These are phyloP conservation scores for Lampris megalopsis DNA, from an alignment of 2,113 vertebrate genomes.

Conservation along the genomic window DNA sequence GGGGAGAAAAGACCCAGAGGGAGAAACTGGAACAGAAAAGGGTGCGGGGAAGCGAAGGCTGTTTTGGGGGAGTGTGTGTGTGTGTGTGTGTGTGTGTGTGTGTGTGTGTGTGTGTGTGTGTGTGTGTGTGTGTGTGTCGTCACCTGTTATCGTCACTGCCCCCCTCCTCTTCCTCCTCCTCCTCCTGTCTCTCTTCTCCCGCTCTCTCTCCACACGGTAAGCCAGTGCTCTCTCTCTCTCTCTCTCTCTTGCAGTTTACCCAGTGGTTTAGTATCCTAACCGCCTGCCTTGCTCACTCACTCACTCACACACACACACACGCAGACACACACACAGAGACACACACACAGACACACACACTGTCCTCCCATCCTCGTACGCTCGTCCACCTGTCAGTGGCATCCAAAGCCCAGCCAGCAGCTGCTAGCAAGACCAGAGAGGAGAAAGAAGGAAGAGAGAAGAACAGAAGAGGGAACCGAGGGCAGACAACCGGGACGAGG, in stretches of 20 bases:
- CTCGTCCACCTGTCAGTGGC: no score
- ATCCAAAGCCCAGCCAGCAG: constrained; percentile 3
- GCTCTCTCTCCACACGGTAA: constrained; percentile 47
- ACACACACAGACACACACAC: constrained; percentile 45
- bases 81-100: constrained; percentile 15
- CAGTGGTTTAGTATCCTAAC: constrained; percentile 58
- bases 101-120: constrained; percentile 19
- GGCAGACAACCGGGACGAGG: constrained; percentile 41
- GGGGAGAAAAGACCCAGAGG: background rate
- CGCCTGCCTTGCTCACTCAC: constrained; percentile 22
- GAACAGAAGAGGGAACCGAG: constrained; percentile 9
- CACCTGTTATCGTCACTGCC: constrained; percentile 62
- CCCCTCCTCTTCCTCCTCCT: constrained; percentile 34
- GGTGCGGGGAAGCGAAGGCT: background rate
- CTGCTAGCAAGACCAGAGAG: constrained; percentile 23
- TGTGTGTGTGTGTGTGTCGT: constrained; percentile 46
- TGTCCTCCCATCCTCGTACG: constrained; percentile 28
- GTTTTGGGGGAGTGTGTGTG: background rate
- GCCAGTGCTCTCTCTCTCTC: constrained; percentile 36
- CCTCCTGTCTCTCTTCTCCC: constrained; percentile 56
- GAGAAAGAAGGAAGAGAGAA: constrained; percentile 2
- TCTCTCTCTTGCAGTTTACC: constrained; percentile 1
- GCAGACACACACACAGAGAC: constrained; percentile 15
- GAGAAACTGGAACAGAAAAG: background rate
- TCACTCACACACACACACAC: background rate